Base-by-base conservation (phyloP, 2,797 vertebrate genomes). In the Carduelis carduelis region DNA sequence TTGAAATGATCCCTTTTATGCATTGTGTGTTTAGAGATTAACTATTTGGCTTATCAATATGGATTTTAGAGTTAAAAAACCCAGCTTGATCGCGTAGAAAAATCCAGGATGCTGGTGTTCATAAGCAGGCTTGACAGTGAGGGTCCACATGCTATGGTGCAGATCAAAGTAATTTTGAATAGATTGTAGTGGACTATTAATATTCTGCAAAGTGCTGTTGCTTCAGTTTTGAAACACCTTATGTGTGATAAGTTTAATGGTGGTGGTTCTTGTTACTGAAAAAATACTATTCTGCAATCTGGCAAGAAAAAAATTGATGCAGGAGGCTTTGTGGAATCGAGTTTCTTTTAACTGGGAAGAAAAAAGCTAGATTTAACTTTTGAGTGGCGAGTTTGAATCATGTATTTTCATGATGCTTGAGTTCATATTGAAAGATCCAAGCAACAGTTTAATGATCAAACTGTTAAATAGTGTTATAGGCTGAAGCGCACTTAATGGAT, bases 1-100 rank as follows among this genome's bases (percentile, higher is more conserved):
- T 95, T 97, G 94, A 97, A 98, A 96, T 94, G 87, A 97, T 97
- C 96, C 94, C 96, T 97, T 97, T 98, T 97, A 97, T 97, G 93
- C 89, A 94, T 97, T 97, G 96, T 97, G 88, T 97, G 80, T 96
- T 97, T 97, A 95, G 94, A 97, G 96, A 98, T 97, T 97, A 97
- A 97, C 96, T 96, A 68, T 96, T 97, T 96, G 94, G 94, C 64
- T 97, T 94, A 94, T 96, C 97, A 97, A 69, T 87, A 85, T 95
- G 93, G 87, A 94, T 95, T 97, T 94, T 90, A 81, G 87, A 96
- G 96, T 69, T 90, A 88, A 85, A 34, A 59, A 37, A 13, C 14
- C 17, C 90, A 93, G 44, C 90, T 72, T 93, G 78, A 59, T 95
- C 17, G 19, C 81, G 10, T n/a, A 91, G 92, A 47, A 56, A 70